Base-by-base conservation (phyloP, 2,888 invertebrate species). In the Tetragonula carbonaria region DNA sequence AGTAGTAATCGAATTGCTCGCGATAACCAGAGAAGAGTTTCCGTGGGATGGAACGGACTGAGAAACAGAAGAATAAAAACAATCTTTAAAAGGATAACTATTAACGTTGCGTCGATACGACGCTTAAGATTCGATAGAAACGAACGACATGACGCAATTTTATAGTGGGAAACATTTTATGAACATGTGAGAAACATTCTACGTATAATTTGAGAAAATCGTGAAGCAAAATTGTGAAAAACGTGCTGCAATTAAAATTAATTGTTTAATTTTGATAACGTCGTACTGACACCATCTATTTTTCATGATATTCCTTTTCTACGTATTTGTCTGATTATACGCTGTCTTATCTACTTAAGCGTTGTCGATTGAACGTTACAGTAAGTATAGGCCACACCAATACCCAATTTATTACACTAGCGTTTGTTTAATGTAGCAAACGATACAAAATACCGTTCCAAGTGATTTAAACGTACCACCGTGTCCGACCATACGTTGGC, bases 1-100 rank as follows among this genome's bases (percentile, higher is more conserved):
- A 73, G 59, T 67, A 50, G 23, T 76, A 57, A 82, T 75, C n/a
- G 65, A 67, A 71, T 82, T 55, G 21, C 23, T 21, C 6, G 28
- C 28, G 67, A 82, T 75, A 70, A 4, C 21, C 11, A 33, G 16
- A 18, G n/a, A 16, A 8, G 65, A 57, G 62, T 55, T 55, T 50
- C 55, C n/a, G 3, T 16, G 16, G 28, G n/a, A 8, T 18, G 21
- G 2, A 45, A 51, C 51, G 14, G 21, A 23, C 6, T 45, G 38
- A 53, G 50, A 72, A 63, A 55, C 4, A 50, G n/a, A 33, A 21
- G 13, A 53, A 33, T 2, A 33, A 21, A 2, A 21, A n/a, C 14
- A n/a, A n/a, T 53, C 33, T 51, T 51, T 18, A 21, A 2, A 45
- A 6, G 13, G 28, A 13, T 3, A 21, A n/a, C 38, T n/a, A 53